These are phyloP conservation scores for Ophraella communa DNA, from an alignment of 2,888 invertebrate genomes.

Conservation along the genomic window DNA sequence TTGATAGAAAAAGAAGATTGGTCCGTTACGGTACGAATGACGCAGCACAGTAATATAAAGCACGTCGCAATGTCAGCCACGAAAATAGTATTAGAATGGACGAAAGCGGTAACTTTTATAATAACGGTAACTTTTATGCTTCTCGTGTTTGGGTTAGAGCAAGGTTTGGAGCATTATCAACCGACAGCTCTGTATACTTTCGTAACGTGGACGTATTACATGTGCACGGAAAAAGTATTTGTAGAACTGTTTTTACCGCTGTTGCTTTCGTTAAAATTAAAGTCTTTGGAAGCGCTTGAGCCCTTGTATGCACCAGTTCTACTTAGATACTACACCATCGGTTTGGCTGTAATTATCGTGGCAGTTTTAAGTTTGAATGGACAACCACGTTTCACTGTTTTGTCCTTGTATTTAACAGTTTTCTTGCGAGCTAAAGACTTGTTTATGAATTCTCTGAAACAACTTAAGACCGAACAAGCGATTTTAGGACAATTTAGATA, in stretches of 20 bases:
- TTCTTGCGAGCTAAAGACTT: conserved; percentile 71
- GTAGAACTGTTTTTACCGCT: conserved; percentile 69
- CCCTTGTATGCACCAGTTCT: conserved; percentile 72
- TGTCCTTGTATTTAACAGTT: conserved; percentile 71
- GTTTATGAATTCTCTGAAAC: conserved; percentile 63
- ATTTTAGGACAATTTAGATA: conserved; percentile 68
- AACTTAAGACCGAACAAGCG: conserved; percentile 67
- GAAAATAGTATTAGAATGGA: conserved; percentile 82
- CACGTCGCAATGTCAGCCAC: conserved; percentile 84
- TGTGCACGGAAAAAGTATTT: conserved; percentile 75
- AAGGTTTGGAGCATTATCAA: conserved; percentile 75
- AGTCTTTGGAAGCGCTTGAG: conserved; percentile 75
- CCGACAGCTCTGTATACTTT: conserved; percentile 72
- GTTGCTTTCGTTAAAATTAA: conserved; percentile 66
- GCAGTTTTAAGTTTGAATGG: conserved; percentile 64
- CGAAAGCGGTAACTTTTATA: conserved; percentile 80
- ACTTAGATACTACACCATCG: conserved; percentile 66
- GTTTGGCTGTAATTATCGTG: conserved; percentile 65
- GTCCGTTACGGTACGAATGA: conserved; percentile 77
- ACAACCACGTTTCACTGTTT: conserved; percentile 65
- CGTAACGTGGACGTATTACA: conserved; percentile 73
- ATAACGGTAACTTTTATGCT: conserved; percentile 79
- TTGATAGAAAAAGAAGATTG: conserved; percentile 77
- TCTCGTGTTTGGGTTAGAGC: conserved; percentile 76
- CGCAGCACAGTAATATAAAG: conserved; percentile 71